A percentile compares a stretch with the other conserved stretches of the same genome.
These are phyloP conservation scores for Peromyscus attwateri DNA, from an alignment of 2,797 vertebrate genomes.

Conservation along the genomic window DNA sequence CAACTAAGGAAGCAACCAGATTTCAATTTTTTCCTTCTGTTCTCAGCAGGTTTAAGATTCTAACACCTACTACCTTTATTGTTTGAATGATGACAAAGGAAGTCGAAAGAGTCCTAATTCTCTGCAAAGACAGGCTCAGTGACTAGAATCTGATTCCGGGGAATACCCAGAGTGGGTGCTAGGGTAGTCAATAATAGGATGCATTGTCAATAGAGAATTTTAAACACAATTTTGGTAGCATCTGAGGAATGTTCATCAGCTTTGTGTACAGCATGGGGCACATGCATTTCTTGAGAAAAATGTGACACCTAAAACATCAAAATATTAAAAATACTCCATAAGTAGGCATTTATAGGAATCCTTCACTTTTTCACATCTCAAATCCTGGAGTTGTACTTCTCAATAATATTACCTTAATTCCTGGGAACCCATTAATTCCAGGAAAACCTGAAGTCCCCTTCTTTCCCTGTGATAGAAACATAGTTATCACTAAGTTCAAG, in stretches of 20 bases:
- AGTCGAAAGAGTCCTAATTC: constrained; percentile 41
- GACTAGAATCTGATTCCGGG: constrained; percentile 26
- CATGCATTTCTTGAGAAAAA: constrained; percentile 45
- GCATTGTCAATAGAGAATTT: constrained; percentile 18
- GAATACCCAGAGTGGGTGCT: not conserved
- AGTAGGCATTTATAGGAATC: constrained; percentile 6
- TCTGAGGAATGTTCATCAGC: constrained; percentile 25
- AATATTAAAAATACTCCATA: constrained; percentile 39
- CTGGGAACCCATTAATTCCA: constrained; percentile 90
- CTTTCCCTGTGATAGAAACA: constrained; percentile 89
- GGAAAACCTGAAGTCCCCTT: constrained; percentile 88
- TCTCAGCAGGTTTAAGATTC: not conserved
- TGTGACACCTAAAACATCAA: constrained; percentile 8
- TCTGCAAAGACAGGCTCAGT: not conserved
- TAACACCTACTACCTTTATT: constrained; percentile 1
- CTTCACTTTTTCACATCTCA: not conserved
- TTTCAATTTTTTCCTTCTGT: not conserved
- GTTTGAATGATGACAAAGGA: constrained; percentile 15
- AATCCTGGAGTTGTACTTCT: constrained; percentile 45
- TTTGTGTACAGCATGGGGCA: not conserved
- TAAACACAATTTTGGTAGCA: not conserved
- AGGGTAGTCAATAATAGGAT: not conserved
- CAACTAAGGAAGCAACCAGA: not conserved
- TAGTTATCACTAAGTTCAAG: constrained; percentile 30
- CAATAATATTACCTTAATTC: constrained; percentile 91